These are phyloP conservation scores for Syngnathus floridae DNA, from an alignment of 2,113 vertebrate species.

Conservation along the genomic window DNA sequence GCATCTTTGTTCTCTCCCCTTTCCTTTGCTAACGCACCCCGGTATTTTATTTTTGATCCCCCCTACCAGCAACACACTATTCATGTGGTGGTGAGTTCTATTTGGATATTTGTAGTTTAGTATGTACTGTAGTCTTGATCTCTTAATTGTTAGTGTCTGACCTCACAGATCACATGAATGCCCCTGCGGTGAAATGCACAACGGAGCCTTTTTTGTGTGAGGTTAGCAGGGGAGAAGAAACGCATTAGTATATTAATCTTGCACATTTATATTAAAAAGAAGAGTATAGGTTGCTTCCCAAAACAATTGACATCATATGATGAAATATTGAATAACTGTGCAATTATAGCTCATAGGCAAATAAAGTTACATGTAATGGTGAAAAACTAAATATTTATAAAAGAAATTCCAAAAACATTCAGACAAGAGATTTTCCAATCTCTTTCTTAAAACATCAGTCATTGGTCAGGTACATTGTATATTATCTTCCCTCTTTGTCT, in stretches of 20 bases:
- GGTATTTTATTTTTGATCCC: slow-evolving; percentile 78
- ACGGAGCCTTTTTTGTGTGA: slow-evolving; percentile 41
- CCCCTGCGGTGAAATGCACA: slow-evolving; percentile 42
- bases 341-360: too few species aligned
- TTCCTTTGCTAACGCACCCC: slow-evolving; percentile 87
- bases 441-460: too few species aligned
- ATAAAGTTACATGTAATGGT: neutral
- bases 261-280: neutral
- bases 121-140: slow-evolving; percentile 38
- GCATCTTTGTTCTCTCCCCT: slow-evolving; percentile 66
- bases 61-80: slow-evolving; percentile 94
- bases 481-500: neutral
- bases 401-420: neutral
- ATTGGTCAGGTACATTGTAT: too few species aligned
- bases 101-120: slow-evolving; percentile 59
- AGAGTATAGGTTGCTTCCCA: too few species aligned
- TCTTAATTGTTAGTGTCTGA: slow-evolving; percentile 28
- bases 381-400: neutral
- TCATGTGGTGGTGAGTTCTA: slow-evolving; percentile 98
- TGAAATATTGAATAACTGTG: too few species aligned
- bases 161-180: slow-evolving; percentile 68
- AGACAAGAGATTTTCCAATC: neutral
- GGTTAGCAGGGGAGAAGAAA: slow-evolving; percentile 20
- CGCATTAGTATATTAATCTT: slow-evolving; percentile 1
- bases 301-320: too few species aligned